phyloP scores from a whole-genome alignment of 53 echinoderm and acorn worm genomes.

The Temnopleurus reevesii region DNA sequence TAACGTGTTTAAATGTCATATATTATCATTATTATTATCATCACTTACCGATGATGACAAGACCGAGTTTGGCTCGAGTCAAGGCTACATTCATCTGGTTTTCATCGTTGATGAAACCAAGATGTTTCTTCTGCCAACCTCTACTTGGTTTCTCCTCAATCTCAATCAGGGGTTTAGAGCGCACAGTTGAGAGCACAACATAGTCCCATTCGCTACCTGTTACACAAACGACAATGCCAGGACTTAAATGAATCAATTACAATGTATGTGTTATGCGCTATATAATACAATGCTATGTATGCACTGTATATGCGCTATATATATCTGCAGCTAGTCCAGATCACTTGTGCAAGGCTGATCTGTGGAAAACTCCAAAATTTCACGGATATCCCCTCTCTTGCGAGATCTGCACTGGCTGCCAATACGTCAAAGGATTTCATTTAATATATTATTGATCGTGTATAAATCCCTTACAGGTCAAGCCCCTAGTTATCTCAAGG shows the following conservation, averaged over 20 bases:
- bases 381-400: background rate
- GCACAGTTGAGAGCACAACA: slow-evolving; percentile 69
- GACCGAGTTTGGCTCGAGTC: background rate
- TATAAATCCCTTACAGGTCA: background rate
- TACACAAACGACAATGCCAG: background rate
- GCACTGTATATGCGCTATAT: no score
- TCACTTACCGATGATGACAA: background rate
- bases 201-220: slow-evolving; percentile 76
- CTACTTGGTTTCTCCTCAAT: slow-evolving; percentile 64
- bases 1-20: no score
- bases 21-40: no score
- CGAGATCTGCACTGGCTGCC: background rate
- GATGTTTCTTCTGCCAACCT: slow-evolving; percentile 60
- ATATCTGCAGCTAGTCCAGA: background rate
- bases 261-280: no score
- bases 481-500: background rate
- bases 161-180: slow-evolving; percentile 65
- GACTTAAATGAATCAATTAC: no score
- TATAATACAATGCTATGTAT: no score
- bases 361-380: background rate
- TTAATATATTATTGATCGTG: background rate
- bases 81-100: slow-evolving; percentile 92
- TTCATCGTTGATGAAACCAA: slow-evolving; percentile 77
- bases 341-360: background rate
- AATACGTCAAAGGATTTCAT: background rate